Evolutionary conservation across 1,140 invertebrate species (phyloP), one percentile per base, ranked within the genome.

Genomic region (Meloidogyne hapla): DNA sequence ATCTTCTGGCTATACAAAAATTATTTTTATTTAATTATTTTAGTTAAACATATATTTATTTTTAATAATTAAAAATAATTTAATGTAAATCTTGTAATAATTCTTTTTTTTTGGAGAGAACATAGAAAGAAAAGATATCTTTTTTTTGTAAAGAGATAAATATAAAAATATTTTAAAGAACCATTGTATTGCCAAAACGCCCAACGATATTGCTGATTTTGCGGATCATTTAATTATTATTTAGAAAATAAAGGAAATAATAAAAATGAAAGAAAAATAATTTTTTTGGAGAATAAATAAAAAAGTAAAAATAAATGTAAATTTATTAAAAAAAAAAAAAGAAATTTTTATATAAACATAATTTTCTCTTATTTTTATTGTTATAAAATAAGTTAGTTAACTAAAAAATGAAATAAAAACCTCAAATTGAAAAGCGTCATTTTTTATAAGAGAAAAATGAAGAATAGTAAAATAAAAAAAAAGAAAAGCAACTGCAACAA

Each of bases 1-100:
- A 70, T 70, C 69, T 70, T 70, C 69, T 45, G 69, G 45, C 69
- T 70, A 45, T 42, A n/a, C n/a, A 42, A 70, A 70, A 40, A 40
- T 12, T 25, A 69, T 10, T 13, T 56, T 15, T 45, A 15, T 15
- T 15, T 2, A 45, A 15, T 45, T 15, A 45, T 45, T 45, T 45
- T 15, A n/a, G n/a, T n/a, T n/a, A n/a, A n/a, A n/a, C n/a, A n/a
- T 5, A n/a, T n/a, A 2, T n/a, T 56, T 56, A 69, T 28, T 69
- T 25, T 69, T 12, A 69, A 38, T 45, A 38, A 21, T 8, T 23
- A 8, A 25, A 33, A 68, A 6, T 28, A 25, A 18, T 68, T 21
- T 40, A 5, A n/a, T n/a, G n/a, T n/a, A n/a, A n/a, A n/a, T n/a
- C n/a, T n/a, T n/a, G n/a, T n/a, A n/a, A n/a, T n/a, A n/a, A n/a